Evolutionary conservation across 2,797 vertebrate genomes (phyloP), one percentile per base, ranked within the genome.

Genomic region (Choloepus didactylus): DNA sequence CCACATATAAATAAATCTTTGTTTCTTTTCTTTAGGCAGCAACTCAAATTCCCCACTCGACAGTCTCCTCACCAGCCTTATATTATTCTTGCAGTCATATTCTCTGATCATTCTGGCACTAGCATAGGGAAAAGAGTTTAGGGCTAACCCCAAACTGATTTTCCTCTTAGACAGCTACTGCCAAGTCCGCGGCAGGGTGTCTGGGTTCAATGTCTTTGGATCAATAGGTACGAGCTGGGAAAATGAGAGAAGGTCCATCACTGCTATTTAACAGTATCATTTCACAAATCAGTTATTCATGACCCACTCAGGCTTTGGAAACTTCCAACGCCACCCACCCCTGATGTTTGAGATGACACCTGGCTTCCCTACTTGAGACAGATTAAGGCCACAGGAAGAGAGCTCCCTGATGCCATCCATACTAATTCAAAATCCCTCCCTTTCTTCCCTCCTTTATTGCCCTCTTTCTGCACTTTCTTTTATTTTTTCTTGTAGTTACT

Each of bases 1-100:
- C 84, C 41, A 72, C 8, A n/a, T n/a, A 67, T 87, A 95, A 96
- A 95, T 93, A 89, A 89, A 96, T 92, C 60, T 59, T 87, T 76
- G 31, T 86, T 79, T 85, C 16, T 83, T 91, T 93, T 67, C 38
- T 85, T 80, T 46, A 93, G 87, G 60, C 62, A 94, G 89, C 49
- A 84, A 79, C 27, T 93, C 75, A 70, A 87, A 77, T 35, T 79
- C 35, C 44, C 62, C n/a, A 60, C 18, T 79, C 16, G 4, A 51
- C 4, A 5, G 41, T 84, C 66, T 95, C 72, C 56, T 94, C 38
- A 64, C 54, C 51, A 73, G 11, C 44, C 23, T 46, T 51, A 10
- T 4, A 7, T 66, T 64, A 69, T 56, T 67, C 18, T 11, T n/a
- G 62, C 44, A 73, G 49, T n/a, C 76, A 31, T 59, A 67, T 23